phyloP scores from a whole-genome alignment of 1,140 invertebrate species.

The Drosophila pectinifera region DNA sequence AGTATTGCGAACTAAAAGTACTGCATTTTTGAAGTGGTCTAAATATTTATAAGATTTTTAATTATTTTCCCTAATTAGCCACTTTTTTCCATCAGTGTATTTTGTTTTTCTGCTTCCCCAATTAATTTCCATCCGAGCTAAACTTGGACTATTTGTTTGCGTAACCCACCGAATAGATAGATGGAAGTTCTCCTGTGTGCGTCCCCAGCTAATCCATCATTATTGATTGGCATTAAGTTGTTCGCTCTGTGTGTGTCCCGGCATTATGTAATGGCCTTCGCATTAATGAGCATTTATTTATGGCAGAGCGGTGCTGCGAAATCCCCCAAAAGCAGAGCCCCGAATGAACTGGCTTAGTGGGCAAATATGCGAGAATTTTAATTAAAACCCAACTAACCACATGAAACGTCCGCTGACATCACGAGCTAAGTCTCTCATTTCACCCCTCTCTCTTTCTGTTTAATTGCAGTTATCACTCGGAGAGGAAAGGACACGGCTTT shows the following conservation, averaged over 20 bases:
- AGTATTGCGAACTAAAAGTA: too few species aligned
- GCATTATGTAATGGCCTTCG: constrained; percentile 60
- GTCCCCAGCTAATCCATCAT: constrained; percentile 74
- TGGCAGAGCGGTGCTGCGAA: constrained; percentile 23
- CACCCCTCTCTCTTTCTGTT: constrained; percentile 15
- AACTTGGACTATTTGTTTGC: constrained; percentile 72
- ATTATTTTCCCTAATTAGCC: too few species aligned
- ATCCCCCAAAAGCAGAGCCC: constrained; percentile 13
- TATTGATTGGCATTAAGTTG: constrained; percentile 78
- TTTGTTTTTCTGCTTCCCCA: constrained; percentile 21
- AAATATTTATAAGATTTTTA: too few species aligned
- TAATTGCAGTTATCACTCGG: constrained; percentile 60
- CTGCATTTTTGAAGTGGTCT: too few species aligned
- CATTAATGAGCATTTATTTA: constrained; percentile 74
- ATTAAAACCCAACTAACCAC: constrained; percentile 56
- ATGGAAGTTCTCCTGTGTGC: constrained; percentile 30
- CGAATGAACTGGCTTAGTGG: constrained; percentile 38
- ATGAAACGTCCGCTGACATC: constrained; percentile 27
- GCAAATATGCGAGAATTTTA: constrained; percentile 52
- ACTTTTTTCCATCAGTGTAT: constrained; percentile 7
- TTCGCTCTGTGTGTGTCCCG: constrained; percentile 18
- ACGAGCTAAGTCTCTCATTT: constrained; percentile 15
- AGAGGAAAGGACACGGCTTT: constrained; percentile 24
- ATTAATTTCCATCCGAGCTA: constrained; percentile 61
- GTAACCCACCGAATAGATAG: constrained; percentile 18